Percentiles rank a stretch among this genome's conserved stretches.
These are phyloP conservation scores for Rhea pennata DNA, from an alignment of 2,113 vertebrate genomes.

Conservation along the genomic window DNA sequence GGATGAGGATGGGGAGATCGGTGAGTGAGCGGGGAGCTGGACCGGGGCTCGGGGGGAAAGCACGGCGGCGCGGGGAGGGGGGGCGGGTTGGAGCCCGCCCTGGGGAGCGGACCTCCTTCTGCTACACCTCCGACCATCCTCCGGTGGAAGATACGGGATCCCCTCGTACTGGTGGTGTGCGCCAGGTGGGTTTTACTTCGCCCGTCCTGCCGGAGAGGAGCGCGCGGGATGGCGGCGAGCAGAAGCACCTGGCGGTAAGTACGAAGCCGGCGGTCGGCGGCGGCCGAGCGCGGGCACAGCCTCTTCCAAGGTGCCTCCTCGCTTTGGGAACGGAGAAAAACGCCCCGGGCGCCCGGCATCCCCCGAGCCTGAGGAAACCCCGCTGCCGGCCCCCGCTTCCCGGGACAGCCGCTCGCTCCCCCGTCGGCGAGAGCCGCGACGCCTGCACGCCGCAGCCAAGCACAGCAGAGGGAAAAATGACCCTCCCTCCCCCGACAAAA, in stretches of 20 bases:
- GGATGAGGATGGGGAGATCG: conserved; percentile 71
- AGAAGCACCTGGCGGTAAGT: rapidly evolving
- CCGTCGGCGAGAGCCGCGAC: neutral
- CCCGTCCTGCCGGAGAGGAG: no score
- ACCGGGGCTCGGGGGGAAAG: neutral
- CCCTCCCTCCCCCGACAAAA: rapidly evolving
- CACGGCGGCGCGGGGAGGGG: no score
- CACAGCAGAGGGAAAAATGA: no score
- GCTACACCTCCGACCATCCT: rapidly evolving
- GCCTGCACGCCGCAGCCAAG: neutral
- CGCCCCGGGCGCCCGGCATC: neutral
- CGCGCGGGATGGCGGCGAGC: neutral
- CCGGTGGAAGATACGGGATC: rapidly evolving
- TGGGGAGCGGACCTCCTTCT: neutral
- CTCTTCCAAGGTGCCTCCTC: neutral
- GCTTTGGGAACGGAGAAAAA: neutral
- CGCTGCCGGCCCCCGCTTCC: neutral
- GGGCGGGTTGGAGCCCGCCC: no score
- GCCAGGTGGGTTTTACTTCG: neutral
- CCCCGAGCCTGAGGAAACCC: neutral
- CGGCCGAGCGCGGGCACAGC: neutral
- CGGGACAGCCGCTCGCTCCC: neutral
- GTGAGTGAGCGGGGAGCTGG: conserved; percentile 52
- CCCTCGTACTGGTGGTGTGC: neutral
- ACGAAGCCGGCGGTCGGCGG: neutral